A percentile compares a stretch with the other conserved stretches of the same genome.
Conservation (phyloP, 2,888 invertebrate genomes). For the Patella depressa region DNA sequence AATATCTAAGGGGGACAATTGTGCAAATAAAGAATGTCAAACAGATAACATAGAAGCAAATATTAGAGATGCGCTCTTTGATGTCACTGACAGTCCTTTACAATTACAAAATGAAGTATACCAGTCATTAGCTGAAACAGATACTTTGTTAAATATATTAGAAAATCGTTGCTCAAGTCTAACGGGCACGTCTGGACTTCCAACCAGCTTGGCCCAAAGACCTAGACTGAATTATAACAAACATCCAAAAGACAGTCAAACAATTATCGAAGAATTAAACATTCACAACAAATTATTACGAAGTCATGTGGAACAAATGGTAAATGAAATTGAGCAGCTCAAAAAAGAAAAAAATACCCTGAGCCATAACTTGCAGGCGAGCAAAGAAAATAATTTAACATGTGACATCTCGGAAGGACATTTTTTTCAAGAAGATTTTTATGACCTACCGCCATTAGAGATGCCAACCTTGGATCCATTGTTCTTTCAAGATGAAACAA, state of each 20-base stretch:
- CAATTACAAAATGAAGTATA: slow-evolving; percentile 31
- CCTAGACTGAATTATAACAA: slow-evolving; percentile 28
- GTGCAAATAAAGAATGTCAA: slow-evolving; percentile 32
- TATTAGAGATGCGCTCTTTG: slow-evolving; percentile 9
- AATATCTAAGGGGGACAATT: slow-evolving; percentile 15
- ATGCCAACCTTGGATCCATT: slow-evolving; percentile 71
- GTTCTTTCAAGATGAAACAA: background rate
- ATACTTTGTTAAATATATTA: slow-evolving; percentile 58
- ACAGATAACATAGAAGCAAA: slow-evolving; percentile 28
- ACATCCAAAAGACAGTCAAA: slow-evolving; percentile 57
- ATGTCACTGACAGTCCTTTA: background rate
- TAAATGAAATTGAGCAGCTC: slow-evolving; percentile 56
- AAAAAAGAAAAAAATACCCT: slow-evolving; percentile 42
- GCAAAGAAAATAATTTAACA: slow-evolving; percentile 22
- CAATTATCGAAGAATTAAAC: slow-evolving; percentile 60
- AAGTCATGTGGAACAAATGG: slow-evolving; percentile 54
- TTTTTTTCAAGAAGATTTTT: slow-evolving; percentile 48
- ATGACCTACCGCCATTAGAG: slow-evolving; percentile 76
- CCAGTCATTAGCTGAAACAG: slow-evolving; percentile 56
- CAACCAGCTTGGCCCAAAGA: slow-evolving; percentile 13
- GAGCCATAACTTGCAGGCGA: slow-evolving; percentile 36
- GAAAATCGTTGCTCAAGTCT: slow-evolving; percentile 31
- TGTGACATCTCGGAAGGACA: slow-evolving; percentile 13
- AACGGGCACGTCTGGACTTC: slow-evolving; percentile 16
- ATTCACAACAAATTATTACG: slow-evolving; percentile 63